Conservation (phyloP, 1,140 invertebrate genomes). For the Drosophila mayri region DNA sequence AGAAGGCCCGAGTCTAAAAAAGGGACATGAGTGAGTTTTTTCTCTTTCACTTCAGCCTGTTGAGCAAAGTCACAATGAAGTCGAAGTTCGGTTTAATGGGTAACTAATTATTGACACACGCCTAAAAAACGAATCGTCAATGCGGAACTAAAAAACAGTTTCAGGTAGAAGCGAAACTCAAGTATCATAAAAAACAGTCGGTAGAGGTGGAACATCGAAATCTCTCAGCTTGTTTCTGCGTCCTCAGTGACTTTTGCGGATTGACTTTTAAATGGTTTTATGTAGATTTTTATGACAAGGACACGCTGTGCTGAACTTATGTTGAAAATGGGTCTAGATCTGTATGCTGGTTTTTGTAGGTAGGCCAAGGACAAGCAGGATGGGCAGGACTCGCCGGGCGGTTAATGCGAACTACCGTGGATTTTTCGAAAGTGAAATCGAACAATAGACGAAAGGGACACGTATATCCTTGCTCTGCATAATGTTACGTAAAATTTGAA, state of each 20-base stretch:
- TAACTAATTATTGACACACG: conserved; percentile 79
- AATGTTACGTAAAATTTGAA: conserved; percentile 77
- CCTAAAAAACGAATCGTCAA: conserved; percentile 66
- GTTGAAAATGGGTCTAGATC: conserved; percentile 54
- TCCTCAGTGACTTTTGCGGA: conserved; percentile 70
- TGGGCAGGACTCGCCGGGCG: conserved; percentile 48
- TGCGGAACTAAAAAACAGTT: conserved; percentile 54
- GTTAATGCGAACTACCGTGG: conserved; percentile 79
- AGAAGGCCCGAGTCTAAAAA: conserved; percentile 34
- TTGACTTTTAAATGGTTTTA: conserved; percentile 84
- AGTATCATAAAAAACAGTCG: conserved; percentile 62
- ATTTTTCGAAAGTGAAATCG: conserved; percentile 75
- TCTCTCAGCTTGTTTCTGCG: conserved; percentile 9
- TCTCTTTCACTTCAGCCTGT: conserved; percentile 43
- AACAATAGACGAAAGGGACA: conserved; percentile 51
- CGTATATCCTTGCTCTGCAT: conserved; percentile 68
- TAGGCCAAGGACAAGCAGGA: conserved; percentile 64
- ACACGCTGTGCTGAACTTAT: conserved; percentile 55
- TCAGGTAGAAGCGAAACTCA: conserved; percentile 52
- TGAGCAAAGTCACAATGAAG: conserved; percentile 35
- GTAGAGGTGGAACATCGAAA: not conserved
- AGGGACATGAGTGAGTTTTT: conserved; percentile 65
- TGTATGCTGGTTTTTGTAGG: conserved; percentile 39
- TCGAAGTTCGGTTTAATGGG: conserved; percentile 48
- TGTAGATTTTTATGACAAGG: conserved; percentile 81